These are phyloP conservation scores for Melangyna quadrimaculata DNA, from an alignment of 2,888 invertebrate genomes.

Conservation along the genomic window DNA sequence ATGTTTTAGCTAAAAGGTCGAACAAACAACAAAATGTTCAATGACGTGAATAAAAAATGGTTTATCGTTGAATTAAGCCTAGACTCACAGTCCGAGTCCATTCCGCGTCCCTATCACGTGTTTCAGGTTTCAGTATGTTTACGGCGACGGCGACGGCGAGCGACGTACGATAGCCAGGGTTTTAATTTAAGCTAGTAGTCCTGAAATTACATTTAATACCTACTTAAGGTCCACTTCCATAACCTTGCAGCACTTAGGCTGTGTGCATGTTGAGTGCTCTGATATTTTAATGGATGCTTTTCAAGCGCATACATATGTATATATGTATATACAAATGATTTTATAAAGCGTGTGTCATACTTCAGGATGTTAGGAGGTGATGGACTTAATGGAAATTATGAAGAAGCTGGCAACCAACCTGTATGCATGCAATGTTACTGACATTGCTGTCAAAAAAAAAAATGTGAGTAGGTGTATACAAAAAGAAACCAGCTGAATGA, in stretches of 20 bases:
- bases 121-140: not conserved
- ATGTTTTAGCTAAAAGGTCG: conserved; percentile 24
- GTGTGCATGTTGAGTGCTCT: not conserved
- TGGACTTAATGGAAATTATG: not conserved
- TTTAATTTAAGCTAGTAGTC: not conserved
- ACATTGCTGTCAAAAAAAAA: conserved; percentile 42
- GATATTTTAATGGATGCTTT: not conserved
- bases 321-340: too few species aligned
- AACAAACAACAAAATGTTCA: conserved; percentile 23
- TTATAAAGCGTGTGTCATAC: not conserved
- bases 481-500: not conserved
- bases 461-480: not conserved
- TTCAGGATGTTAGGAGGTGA: not conserved
- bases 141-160: not conserved
- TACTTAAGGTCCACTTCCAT: conserved; percentile 2
- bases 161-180: not conserved
- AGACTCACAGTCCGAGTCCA: not conserved
- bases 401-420: conserved; percentile 9
- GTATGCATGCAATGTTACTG: conserved; percentile 24
- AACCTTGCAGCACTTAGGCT: conserved; percentile 28
- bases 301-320: not conserved
- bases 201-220: conserved; percentile 30
- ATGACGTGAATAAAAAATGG: conserved; percentile 30
- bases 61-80: conserved; percentile 24
- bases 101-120: conserved; percentile 36